phyloP scores from a whole-genome alignment of 64 coral and sea anemone genomes.

The Stichodactyla mertensii region DNA sequence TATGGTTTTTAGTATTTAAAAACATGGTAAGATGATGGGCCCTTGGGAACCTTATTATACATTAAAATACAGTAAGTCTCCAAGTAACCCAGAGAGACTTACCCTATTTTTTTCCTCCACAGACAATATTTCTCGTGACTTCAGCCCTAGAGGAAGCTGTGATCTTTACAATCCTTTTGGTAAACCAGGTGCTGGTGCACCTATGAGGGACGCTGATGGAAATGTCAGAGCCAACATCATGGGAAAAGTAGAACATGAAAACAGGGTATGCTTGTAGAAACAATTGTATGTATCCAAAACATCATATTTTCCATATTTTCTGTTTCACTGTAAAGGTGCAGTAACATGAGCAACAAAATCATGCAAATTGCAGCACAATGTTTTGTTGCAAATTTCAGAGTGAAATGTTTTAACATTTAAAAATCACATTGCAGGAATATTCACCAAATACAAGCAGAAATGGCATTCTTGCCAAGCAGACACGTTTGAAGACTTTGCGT shows the following conservation, averaged over 20 bases:
- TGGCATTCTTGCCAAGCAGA: slow-evolving; percentile 47
- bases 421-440: slow-evolving; percentile 26
- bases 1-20: no score
- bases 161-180: slow-evolving; percentile 56
- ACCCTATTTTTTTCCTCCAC: not conserved
- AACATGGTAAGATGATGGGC: no score
- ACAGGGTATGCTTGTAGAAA: not conserved
- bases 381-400: no score
- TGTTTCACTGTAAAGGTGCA: not conserved
- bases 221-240: slow-evolving; percentile 29
- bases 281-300: no score
- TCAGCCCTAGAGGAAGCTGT: slow-evolving; percentile 58
- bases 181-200: slow-evolving; percentile 61
- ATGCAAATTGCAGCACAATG: no score
- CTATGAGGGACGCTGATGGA: slow-evolving; percentile 56
- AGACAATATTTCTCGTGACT: slow-evolving; percentile 65
- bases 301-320: no score
- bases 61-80: no score
- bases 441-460: slow-evolving; percentile 37
- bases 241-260: slow-evolving; percentile 22
- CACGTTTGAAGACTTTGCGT: slow-evolving; percentile 56
- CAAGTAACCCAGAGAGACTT: not conserved
- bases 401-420: no score
- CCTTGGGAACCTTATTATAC: no score
- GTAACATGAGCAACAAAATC: not conserved